These are phyloP conservation scores for Synanthedon formicaeformis DNA, from an alignment of 2,888 invertebrate genomes.

Conservation along the genomic window DNA sequence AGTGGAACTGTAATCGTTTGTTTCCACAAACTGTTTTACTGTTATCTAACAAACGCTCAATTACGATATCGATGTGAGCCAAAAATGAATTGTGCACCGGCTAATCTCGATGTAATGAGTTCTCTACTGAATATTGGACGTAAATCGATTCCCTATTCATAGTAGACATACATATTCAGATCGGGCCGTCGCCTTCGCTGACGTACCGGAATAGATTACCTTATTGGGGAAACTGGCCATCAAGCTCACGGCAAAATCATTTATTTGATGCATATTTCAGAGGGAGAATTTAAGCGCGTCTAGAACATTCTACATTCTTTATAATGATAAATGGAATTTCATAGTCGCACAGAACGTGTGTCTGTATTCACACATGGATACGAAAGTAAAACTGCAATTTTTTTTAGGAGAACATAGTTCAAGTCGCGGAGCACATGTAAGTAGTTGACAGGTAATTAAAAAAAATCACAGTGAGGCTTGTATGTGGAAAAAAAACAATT, in stretches of 20 bases:
- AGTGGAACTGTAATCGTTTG: no score
- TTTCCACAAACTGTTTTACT: no score
- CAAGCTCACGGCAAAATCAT: neutral
- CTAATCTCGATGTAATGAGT: slow-evolving; percentile 28
- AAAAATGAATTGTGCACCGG: slow-evolving; percentile 22
- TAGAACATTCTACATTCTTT: neutral
- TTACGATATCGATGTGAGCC: no score
- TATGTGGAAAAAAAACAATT: no score
- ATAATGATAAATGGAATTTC: neutral
- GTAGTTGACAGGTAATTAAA: no score
- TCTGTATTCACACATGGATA: no score
- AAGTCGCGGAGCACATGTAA: no score
- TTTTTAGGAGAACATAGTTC: no score
- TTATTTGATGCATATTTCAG: neutral
- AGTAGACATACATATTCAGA: slow-evolving; percentile 15
- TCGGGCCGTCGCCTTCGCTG: slow-evolving; percentile 8
- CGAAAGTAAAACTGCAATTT: no score
- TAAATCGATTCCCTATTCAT: slow-evolving; percentile 10
- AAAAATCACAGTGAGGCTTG: no score
- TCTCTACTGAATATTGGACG: slow-evolving; percentile 21
- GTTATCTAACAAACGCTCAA: no score
- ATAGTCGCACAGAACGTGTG: neutral
- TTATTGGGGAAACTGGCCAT: slow-evolving; percentile 2
- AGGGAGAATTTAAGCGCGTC: neutral
- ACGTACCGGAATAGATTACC: slow-evolving; percentile 10